Conservation (phyloP, 1,140 invertebrate species). For the Microplitis demolitor region DNA sequence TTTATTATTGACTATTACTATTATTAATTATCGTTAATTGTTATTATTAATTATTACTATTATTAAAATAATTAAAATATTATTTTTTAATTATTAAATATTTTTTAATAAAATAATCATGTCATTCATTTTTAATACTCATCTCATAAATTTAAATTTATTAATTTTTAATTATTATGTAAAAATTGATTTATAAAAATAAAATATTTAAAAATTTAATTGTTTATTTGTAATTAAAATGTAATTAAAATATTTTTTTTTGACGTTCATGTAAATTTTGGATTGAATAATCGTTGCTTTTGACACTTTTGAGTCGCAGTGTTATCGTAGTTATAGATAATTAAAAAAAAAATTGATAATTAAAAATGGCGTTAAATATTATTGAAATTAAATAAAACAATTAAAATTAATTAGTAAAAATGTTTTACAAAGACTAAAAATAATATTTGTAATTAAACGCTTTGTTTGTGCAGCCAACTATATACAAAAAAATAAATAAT, state of each 20-base stretch:
- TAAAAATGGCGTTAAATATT: not conserved
- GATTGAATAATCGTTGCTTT: not conserved
- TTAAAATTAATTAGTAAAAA: not conserved
- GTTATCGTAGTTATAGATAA: not conserved
- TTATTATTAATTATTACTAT: not conserved
- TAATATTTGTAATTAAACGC: not conserved
- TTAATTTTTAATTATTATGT: too few species aligned
- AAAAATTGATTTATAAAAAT: too few species aligned
- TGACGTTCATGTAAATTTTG: not conserved
- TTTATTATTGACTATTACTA: slow-evolving; percentile 32
- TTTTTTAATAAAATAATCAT: not conserved
- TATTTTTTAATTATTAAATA: not conserved
- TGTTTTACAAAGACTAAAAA: not conserved
- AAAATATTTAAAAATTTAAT: too few species aligned
- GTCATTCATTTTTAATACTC: not conserved
- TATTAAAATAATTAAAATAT: not conserved
- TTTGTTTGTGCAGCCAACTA: not conserved
- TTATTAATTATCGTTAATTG: slow-evolving; percentile 9
- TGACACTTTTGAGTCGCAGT: not conserved
- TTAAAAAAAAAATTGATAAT: not conserved
- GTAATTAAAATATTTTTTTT: too few species aligned
- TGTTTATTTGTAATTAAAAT: too few species aligned
- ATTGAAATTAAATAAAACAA: not conserved
- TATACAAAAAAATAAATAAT: not conserved
- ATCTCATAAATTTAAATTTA: too few species aligned